Evolutionary conservation across 2,888 invertebrate genomes (phyloP), one percentile per base, ranked within the genome.

Genomic region (Phortica okadai): DNA sequence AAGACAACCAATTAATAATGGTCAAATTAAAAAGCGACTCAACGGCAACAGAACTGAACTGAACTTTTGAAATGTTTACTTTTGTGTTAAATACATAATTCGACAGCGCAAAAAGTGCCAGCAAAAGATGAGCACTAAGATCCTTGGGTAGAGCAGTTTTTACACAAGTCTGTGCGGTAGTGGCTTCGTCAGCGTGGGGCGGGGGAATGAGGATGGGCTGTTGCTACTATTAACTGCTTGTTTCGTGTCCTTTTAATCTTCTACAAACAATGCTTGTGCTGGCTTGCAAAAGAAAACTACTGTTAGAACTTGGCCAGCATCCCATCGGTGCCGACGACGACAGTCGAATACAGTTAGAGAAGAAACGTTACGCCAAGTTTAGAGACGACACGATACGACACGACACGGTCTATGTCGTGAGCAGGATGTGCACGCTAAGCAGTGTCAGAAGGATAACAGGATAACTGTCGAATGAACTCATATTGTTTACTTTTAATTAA

Each of bases 381-480:
- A 74, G 78, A 83, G 73, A 76, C 82, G 84, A 83, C 82, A 83
- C 83, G 14, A 41, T 14, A 33, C n/a, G 11, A 14, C 66, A 3
- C 33, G 33, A 7, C 14, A 14, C 7, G 64, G 41, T 25, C 42
- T 41, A 42, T 66, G 25, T 25, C 11, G 14, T 42, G n/a, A 33
- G 10, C 42, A 14, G 66, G 33, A 42, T 33, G 41, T 66, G 42
- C 50, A 66, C 59, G 64, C 74, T 2, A 16, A 45, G 74, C 74
- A 67, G 56, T 74, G 74, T 74, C 74, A 74, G 74, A 84, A 85
- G 78, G 79, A 85, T 85, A 86, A 84, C 84, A 84, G 86, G 86
- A 86, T 86, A 86, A 86, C 86, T 86, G 86, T 86, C 86, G 86
- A 86, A 86, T 84, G 87, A 85, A 86, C 83, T 86, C 87, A 86